Evolutionary conservation across 2,797 vertebrate species (phyloP).

Genomic region (Morelia viridis): DNA sequence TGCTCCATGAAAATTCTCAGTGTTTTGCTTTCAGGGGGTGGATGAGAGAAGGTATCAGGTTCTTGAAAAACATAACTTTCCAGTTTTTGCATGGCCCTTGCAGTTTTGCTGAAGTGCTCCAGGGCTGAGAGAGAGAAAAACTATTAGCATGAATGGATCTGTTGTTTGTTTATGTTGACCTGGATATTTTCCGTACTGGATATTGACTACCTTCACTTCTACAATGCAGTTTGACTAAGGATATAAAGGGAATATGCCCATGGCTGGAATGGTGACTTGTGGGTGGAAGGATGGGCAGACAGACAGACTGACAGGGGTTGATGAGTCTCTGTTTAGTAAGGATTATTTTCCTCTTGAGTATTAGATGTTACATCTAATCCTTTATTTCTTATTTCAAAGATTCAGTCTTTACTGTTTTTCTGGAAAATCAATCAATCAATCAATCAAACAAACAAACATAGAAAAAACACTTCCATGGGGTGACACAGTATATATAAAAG

Average conservation of each 20-base stretch:
- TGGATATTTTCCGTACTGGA: conserved; percentile 16
- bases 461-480: not conserved
- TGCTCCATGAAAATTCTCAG: conserved; percentile 59
- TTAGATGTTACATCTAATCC: not conserved
- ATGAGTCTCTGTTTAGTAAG: not conserved
- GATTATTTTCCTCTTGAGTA: not conserved
- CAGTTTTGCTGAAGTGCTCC: conserved; percentile 32
- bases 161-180: not conserved
- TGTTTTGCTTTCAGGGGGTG: conserved; percentile 39
- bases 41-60: not conserved
- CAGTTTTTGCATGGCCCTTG: conserved; percentile 24
- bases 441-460: not conserved
- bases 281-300: too few species aligned
- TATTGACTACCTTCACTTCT: conserved; percentile 2
- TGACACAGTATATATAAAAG: not conserved
- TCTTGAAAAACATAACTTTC: conserved; percentile 46
- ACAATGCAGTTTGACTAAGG: not conserved
- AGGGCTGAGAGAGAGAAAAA: conserved; percentile 40
- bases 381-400: not conserved
- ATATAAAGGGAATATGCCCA: not conserved
- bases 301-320: too few species aligned
- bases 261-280: too few species aligned
- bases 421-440: not conserved
- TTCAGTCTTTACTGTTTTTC: not conserved
- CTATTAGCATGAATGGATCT: not conserved